Evolutionary conservation across 2,797 vertebrate genomes (phyloP), one percentile per base, ranked within the genome.

Genomic region (Perodicticus potto): DNA sequence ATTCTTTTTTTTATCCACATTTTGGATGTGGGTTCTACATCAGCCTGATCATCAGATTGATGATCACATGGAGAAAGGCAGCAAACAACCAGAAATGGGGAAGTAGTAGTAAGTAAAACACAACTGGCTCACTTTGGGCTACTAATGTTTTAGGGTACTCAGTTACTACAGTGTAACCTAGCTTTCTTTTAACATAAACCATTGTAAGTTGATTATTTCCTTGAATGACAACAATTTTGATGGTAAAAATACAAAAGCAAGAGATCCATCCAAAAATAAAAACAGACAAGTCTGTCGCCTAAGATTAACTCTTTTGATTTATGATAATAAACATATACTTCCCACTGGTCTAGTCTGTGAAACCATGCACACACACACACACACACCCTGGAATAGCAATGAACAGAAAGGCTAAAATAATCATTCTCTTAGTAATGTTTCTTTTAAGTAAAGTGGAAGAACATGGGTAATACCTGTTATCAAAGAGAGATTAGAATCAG

Each of bases 401-500:
- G 65, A 74, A 95, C 6, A 72, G 17, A 95, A 93, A 96, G 11
- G 32, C 59, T 86, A 7, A 97, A 93, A 76, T 7, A 23, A 86
- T 86, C 11, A 67, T 94, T 97, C 6, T 29, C 12, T n/a, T 63
- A 80, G 5, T 95, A 94, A 96, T 74, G 12, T 7, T 84, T 53
- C 78, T 94, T 97, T 97, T 92, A 70, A 96, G 10, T 2, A 95
- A 96, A 98, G 77, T 67, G 7, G 94, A 97, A 93, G 22, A 73
- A 7, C 84, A 92, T 95, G 86, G 96, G 1, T 91, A 96, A 91
- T 96, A 77, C 5, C 14, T 87, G 19, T 96, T 97, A 96, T 96
- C 73, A 96, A 86, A 94, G 57, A 91, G 2, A 19, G 23, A 93
- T 97, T 96, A 96, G 20, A 97, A 74, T 97, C 12, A 82, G 40